Evolutionary conservation across 2,888 invertebrate species (phyloP).

Genomic region (Drosophila crucigera): DNA sequence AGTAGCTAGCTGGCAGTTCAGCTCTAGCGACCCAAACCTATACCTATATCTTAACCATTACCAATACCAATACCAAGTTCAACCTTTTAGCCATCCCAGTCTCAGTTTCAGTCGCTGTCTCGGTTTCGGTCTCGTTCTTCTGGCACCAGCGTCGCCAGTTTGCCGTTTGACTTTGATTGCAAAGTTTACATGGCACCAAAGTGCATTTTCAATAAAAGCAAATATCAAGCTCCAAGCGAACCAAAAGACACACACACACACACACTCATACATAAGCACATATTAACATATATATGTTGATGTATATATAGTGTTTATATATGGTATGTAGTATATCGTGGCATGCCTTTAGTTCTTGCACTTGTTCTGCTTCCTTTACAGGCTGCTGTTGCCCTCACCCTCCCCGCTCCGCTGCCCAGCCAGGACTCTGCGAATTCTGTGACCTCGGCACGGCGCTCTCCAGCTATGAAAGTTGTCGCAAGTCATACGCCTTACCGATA

Average conservation of each 20-base stretch:
- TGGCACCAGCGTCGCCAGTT: constrained; percentile 57
- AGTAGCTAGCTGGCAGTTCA: constrained; percentile 30
- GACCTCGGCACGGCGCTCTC: constrained; percentile 66
- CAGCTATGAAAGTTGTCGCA: constrained; percentile 67
- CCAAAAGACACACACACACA: constrained; percentile 41
- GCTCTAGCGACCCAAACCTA: constrained; percentile 6
- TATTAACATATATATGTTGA: constrained; percentile 20
- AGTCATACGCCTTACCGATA: constrained; percentile 27
- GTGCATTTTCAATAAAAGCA: constrained; percentile 82
- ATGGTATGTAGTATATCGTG: constrained; percentile 40
- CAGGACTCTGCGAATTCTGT: constrained; percentile 63
- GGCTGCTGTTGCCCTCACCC: neutral
- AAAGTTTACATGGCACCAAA: constrained; percentile 83
- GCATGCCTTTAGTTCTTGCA: constrained; percentile 72
- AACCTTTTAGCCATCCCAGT: constrained; percentile 39
- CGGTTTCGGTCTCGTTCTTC: constrained; percentile 37
- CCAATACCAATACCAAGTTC: constrained; percentile 22
- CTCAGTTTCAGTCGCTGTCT: constrained; percentile 12
- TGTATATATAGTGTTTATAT: constrained; percentile 51
- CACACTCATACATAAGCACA: constrained; percentile 16
- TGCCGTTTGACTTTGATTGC: constrained; percentile 79
- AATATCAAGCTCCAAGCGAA: constrained; percentile 70
- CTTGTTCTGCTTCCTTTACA: constrained; percentile 61
- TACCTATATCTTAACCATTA: constrained; percentile 23
- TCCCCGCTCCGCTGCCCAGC: neutral